phyloP scores from a whole-genome alignment of 2,888 invertebrate genomes.

The Xestoiulus laeticollis region DNA sequence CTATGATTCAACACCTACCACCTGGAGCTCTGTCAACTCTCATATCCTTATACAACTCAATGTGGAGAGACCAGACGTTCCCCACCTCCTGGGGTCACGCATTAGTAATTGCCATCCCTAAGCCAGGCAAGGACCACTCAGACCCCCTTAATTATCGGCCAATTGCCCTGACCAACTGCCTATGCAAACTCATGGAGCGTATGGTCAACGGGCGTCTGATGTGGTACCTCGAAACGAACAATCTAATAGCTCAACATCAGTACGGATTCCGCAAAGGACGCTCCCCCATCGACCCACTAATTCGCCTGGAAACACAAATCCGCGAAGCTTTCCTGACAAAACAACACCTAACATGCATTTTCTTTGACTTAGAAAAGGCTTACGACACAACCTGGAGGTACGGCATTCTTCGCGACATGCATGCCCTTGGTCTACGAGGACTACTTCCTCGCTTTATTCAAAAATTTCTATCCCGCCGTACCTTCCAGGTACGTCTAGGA shows the following conservation, averaged over 20 bases:
- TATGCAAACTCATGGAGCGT: not conserved
- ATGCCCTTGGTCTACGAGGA: conserved; percentile 17
- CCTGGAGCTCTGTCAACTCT: not conserved
- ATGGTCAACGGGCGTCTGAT: not conserved
- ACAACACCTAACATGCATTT: not conserved
- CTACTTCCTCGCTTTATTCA: not conserved
- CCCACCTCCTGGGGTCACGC: not conserved
- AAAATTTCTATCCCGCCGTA: not conserved
- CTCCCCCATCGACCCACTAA: not conserved
- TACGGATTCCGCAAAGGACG: not conserved
- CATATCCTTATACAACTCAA: not conserved
- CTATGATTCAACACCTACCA: not conserved
- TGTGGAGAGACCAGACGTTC: not conserved
- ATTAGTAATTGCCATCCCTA: not conserved
- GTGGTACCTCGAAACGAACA: not conserved
- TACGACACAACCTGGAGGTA: conserved; percentile 49
- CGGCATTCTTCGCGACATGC: conserved; percentile 18
- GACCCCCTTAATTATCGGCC: not conserved
- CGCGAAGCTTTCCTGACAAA: not conserved
- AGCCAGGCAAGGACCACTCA: not conserved
- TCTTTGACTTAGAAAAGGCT: conserved; percentile 44
- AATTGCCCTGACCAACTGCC: not conserved
- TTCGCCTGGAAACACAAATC: not conserved
- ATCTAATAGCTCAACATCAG: not conserved
- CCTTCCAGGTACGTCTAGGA: conserved; percentile 40